phyloP scores from a whole-genome alignment of 2,888 invertebrate species.

The Netelia melanura region DNA sequence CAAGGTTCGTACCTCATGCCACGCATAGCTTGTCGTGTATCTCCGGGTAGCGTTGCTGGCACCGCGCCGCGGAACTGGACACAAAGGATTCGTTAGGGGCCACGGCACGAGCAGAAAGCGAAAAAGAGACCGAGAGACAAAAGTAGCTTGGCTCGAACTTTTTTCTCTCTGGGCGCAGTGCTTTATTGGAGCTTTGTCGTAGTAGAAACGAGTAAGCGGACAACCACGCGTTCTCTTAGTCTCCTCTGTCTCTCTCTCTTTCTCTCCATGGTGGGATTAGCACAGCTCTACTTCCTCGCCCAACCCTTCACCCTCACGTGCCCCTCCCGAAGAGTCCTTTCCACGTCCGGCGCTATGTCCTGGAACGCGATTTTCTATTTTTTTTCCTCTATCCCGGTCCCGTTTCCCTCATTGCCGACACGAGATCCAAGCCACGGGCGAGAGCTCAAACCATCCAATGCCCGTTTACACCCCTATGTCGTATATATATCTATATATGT shows the following conservation, averaged over 20 bases:
- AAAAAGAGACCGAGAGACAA: slow-evolving; percentile 16
- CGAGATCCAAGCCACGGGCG: slow-evolving; percentile 42
- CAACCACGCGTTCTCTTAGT: slow-evolving; percentile 8
- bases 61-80: slow-evolving; percentile 45
- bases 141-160: slow-evolving; percentile 56
- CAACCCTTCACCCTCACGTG: neutral
- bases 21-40: slow-evolving; percentile 4
- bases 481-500: slow-evolving; percentile 2
- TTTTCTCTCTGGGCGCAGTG: slow-evolving; percentile 44
- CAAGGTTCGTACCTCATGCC: neutral
- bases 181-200: slow-evolving; percentile 64
- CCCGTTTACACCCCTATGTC: slow-evolving; percentile 24
- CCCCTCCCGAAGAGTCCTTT: neutral
- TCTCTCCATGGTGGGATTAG: slow-evolving; percentile 42
- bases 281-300: slow-evolving; percentile 36
- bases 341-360: neutral
- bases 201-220: slow-evolving; percentile 27
- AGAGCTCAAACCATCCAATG: slow-evolving; percentile 56
- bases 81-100: slow-evolving; percentile 62
- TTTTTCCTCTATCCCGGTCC: slow-evolving; percentile 1
- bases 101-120: neutral
- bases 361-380: slow-evolving; percentile 14
- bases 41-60: slow-evolving; percentile 18
- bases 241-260: neutral
- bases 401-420: slow-evolving; percentile 27